Evolutionary conservation across 2,797 vertebrate species (phyloP).

Genomic region (Pseudochromis fuscus): DNA sequence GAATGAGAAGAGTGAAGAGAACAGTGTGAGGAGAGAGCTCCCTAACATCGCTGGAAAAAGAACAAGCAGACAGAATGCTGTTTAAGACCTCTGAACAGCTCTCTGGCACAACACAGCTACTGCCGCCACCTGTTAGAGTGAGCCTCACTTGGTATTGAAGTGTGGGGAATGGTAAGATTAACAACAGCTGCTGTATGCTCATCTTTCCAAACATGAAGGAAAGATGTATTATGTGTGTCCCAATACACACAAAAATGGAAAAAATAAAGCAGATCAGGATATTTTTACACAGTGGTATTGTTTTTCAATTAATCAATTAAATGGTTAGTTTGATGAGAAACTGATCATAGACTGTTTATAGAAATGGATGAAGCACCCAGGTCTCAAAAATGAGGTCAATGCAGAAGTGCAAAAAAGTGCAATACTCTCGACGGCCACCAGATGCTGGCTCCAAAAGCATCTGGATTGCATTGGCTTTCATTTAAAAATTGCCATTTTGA

Average conservation of each 20-base stretch:
- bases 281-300: neutral
- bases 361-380: too few relatives aligned
- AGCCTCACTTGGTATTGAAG: slow-evolving; percentile 13
- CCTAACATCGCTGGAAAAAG: slow-evolving; percentile 22
- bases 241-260: neutral
- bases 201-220: slow-evolving; percentile 1
- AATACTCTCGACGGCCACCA: too few relatives aligned
- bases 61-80: slow-evolving; percentile 28
- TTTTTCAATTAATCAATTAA: neutral
- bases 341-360: too few relatives aligned
- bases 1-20: slow-evolving; percentile 19
- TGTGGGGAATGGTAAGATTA: slow-evolving; percentile 34
- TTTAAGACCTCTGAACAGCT: slow-evolving; percentile 31
- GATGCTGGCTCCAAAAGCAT: too few relatives aligned
- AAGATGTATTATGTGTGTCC: neutral
- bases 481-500: too few relatives aligned
- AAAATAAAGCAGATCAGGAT: neutral
- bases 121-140: slow-evolving; percentile 43
- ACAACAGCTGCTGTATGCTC: slow-evolving; percentile 15
- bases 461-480: too few relatives aligned
- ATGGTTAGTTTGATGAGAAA: neutral
- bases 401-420: too few relatives aligned
- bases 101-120: slow-evolving; percentile 24
- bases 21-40: slow-evolving; percentile 4
- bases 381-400: too few relatives aligned